Conservation (phyloP, 2,113 vertebrate genomes). For the Phylloscopus trochilus region DNA sequence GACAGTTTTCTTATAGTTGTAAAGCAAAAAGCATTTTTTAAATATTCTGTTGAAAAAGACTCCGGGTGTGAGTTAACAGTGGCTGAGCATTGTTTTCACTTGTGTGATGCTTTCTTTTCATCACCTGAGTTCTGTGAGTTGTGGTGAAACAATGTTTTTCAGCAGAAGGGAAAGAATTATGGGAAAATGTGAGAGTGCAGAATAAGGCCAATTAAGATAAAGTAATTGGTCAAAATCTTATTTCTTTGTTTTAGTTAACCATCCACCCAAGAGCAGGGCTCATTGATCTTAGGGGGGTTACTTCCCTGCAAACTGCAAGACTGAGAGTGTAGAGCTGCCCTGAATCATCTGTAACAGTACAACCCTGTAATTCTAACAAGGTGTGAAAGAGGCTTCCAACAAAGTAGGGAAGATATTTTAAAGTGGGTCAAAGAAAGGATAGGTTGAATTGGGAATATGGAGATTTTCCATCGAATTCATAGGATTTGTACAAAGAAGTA, state of each 20-base stretch:
- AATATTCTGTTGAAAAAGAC: not conserved
- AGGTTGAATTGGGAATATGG: not conserved
- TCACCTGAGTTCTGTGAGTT: not conserved
- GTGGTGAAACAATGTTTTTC: not conserved
- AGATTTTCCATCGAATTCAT: not conserved
- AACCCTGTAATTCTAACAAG: not conserved
- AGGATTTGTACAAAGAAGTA: not conserved
- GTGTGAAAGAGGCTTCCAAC: not conserved
- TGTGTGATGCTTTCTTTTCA: not conserved
- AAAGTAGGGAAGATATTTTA: not conserved
- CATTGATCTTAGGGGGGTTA: not conserved
- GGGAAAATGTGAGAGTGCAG: not conserved
- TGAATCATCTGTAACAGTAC: not conserved
- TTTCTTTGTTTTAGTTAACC: constrained; percentile 1
- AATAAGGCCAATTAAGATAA: constrained; percentile 3
- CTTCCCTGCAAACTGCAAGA: not conserved
- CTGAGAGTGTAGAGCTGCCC: not conserved
- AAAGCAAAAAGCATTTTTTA: constrained; percentile 2
- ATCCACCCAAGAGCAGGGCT: not conserved
- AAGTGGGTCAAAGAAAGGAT: not conserved
- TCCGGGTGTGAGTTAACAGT: not conserved
- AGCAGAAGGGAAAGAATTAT: not conserved
- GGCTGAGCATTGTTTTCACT: not conserved
- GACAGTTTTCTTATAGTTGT: not conserved
- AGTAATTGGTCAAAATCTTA: constrained; percentile 14